phyloP scores from a whole-genome alignment of 2,888 invertebrate genomes.

The Diachrysia chrysitis region DNA sequence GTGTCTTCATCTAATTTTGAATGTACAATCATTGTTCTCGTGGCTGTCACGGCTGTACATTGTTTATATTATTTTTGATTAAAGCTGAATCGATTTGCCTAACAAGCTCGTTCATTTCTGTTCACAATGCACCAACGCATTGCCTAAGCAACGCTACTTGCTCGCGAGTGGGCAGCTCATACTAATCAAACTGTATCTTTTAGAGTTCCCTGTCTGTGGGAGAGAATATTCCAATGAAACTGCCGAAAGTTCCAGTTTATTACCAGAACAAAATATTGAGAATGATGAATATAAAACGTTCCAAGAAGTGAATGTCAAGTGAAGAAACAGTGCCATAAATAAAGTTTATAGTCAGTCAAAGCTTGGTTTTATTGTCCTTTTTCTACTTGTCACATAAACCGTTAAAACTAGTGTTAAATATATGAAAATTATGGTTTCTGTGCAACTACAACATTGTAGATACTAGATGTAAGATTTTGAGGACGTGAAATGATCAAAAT shows the following conservation, averaged over 20 bases:
- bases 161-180: conserved; percentile 26
- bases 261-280: conserved; percentile 21
- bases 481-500: too few relatives aligned
- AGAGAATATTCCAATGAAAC: background rate
- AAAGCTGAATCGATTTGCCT: conserved; percentile 29
- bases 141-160: conserved; percentile 27
- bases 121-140: conserved; percentile 45
- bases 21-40: conserved; percentile 3
- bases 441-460: too few relatives aligned
- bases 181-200: conserved; percentile 39
- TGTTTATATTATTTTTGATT: conserved; percentile 13
- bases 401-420: too few relatives aligned
- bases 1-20: background rate
- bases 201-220: conserved; percentile 20
- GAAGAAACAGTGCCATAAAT: conserved; percentile 30
- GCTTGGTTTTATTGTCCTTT: conserved; percentile 5
- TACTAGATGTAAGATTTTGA: too few relatives aligned
- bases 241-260: conserved; percentile 8
- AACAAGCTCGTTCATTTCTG: conserved; percentile 24
- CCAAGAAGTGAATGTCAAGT: conserved; percentile 31
- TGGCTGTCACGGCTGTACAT: background rate
- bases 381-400: background rate
- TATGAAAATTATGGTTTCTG: too few relatives aligned
- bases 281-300: conserved; percentile 10
- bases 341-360: conserved; percentile 32